phyloP scores from a whole-genome alignment of 1,140 invertebrate genomes.

The Drosophila nigromelanica region DNA sequence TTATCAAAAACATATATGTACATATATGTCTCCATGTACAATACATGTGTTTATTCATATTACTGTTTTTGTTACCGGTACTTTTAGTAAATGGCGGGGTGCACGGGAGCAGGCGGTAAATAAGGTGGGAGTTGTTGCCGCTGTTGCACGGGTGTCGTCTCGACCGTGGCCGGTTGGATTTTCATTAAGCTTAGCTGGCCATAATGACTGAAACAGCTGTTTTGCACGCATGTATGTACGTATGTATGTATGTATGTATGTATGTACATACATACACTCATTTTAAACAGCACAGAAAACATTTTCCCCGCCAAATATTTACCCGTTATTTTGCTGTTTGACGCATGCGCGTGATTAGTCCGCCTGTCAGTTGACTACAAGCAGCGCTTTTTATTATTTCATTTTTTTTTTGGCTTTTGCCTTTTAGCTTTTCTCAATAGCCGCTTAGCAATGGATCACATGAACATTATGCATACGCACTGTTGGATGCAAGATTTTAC shows the following conservation, averaged over 20 bases:
- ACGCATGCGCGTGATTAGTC: conserved; percentile 23
- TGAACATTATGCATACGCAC: background rate
- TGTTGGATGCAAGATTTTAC: no score
- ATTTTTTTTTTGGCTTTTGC: no score
- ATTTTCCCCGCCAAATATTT: conserved; percentile 18
- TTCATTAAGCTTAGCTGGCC: background rate
- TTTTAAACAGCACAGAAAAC: conserved; percentile 19
- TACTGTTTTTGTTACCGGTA: no score
- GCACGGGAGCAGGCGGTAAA: no score
- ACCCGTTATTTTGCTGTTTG: conserved; percentile 11
- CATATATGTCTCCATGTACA: no score
- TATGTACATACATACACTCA: background rate
- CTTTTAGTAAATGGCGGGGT: background rate
- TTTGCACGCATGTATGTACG: background rate
- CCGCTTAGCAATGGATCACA: background rate
- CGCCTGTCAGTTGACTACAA: background rate
- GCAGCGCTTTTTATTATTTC: background rate
- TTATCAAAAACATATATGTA: background rate
- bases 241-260: background rate
- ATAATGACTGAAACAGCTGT: conserved; percentile 2
- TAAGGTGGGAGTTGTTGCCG: background rate
- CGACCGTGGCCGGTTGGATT: background rate
- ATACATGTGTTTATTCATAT: no score
- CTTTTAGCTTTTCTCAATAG: background rate
- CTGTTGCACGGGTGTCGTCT: background rate